phyloP scores from a whole-genome alignment of 2,113 vertebrate species.

The Austrofundulus limnaeus region DNA sequence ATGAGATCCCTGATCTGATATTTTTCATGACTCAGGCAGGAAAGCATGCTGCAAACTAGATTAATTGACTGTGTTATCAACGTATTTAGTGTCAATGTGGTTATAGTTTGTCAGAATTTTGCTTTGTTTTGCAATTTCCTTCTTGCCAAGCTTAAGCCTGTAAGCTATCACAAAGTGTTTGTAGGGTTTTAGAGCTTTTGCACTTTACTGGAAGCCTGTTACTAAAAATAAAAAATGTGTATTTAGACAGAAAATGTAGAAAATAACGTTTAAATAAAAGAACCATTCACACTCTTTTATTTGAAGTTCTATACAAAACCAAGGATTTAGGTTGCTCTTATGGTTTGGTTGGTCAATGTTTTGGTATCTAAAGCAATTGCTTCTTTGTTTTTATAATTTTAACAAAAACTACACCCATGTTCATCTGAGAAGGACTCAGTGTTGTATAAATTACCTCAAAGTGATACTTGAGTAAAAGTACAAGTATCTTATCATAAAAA shows the following conservation, averaged over 20 bases:
- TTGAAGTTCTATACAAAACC: too few relatives aligned
- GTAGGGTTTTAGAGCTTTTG: not conserved
- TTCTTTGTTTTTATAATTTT: too few relatives aligned
- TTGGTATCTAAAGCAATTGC: too few relatives aligned
- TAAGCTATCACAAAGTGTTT: not conserved
- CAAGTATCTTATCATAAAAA: too few relatives aligned
- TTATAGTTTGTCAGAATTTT: not conserved
- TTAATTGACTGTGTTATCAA: not conserved
- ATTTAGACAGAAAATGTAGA: not conserved
- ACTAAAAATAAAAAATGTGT: too few relatives aligned
- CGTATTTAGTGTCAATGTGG: not conserved
- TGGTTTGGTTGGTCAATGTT: too few relatives aligned
- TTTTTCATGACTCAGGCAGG: not conserved
- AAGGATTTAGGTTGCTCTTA: too few relatives aligned
- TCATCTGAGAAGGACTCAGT: too few relatives aligned
- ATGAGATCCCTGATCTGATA: not conserved
- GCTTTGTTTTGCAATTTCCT: not conserved
- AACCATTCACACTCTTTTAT: not conserved
- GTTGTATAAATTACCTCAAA: too few relatives aligned
- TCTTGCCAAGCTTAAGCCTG: too few relatives aligned
- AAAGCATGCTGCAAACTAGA: not conserved
- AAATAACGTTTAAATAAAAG: not conserved
- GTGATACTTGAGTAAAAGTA: too few relatives aligned
- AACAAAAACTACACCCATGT: too few relatives aligned
- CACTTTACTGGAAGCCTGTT: not conserved